Percentiles rank a stretch among this genome's conserved stretches.
Evolutionary conservation across 2,113 vertebrate species (phyloP).

Genomic region (Capra hircus): DNA sequence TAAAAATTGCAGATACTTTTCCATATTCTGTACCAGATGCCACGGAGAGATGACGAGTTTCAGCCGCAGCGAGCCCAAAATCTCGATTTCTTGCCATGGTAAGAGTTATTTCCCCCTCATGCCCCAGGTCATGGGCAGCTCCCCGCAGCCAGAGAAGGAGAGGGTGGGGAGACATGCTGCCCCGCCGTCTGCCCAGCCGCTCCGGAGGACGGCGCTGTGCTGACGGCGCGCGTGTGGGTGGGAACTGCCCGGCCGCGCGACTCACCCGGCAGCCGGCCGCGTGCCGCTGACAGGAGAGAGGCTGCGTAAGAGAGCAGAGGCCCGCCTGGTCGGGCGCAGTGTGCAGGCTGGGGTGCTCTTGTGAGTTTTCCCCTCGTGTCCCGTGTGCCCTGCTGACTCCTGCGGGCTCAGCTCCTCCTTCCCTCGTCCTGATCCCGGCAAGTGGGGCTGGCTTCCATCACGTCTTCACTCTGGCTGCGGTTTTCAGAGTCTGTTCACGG

Average conservation of each 20-base stretch:
- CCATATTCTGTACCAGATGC: background rate
- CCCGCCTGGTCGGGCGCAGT: conserved; percentile 34
- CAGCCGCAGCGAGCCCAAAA: background rate
- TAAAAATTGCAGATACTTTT: background rate
- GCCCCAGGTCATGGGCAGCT: background rate
- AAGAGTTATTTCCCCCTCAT: too few relatives aligned
- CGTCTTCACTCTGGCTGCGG: background rate
- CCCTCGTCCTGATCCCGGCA: conserved; percentile 35
- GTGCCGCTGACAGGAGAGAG: fast-evolving
- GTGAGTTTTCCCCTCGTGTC: conserved; percentile 60
- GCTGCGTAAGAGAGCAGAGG: conserved; percentile 44
- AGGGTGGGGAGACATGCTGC: background rate
- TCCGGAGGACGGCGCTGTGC: fast-evolving
- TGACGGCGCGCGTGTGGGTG: fast-evolving
- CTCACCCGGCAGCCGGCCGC: fast-evolving
- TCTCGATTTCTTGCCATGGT: background rate
- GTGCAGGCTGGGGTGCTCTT: conserved; percentile 54
- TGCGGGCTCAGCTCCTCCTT: conserved; percentile 47
- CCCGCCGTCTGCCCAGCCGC: too few relatives aligned
- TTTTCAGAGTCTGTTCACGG: conserved; percentile 61
- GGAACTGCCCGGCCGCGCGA: background rate
- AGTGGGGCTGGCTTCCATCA: conserved; percentile 47
- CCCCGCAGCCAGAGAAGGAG: background rate
- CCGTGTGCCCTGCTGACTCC: conserved; percentile 62
- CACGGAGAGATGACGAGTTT: background rate